Percentiles rank a stretch among this genome's conserved stretches.
Evolutionary conservation across 2,888 invertebrate genomes (phyloP).

Genomic region (Cremastobaeus sp.): DNA sequence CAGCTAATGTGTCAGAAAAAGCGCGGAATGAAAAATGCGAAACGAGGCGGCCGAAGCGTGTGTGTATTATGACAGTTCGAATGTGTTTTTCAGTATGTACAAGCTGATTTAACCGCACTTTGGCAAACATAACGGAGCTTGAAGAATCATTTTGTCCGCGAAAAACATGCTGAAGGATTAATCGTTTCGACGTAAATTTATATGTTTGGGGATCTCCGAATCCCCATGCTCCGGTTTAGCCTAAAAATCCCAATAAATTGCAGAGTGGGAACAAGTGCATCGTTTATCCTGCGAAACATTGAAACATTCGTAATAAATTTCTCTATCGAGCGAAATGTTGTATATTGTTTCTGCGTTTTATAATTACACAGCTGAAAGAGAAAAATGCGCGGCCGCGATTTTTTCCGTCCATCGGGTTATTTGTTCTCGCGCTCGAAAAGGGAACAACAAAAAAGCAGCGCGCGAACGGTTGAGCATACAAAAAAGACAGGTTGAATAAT

Average conservation of each 20-base stretch:
- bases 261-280: slow-evolving; percentile 50
- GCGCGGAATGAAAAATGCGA: background rate
- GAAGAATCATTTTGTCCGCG: slow-evolving; percentile 49
- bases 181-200: slow-evolving; percentile 60
- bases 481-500: background rate
- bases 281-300: slow-evolving; percentile 47
- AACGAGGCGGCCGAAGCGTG: background rate
- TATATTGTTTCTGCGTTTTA: slow-evolving; percentile 40
- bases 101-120: slow-evolving; percentile 46
- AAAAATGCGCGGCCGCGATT: slow-evolving; percentile 18
- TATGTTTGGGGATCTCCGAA: slow-evolving; percentile 53
- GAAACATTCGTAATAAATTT: slow-evolving; percentile 58
- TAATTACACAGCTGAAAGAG: slow-evolving; percentile 19
- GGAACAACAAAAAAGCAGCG: background rate
- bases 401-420: background rate
- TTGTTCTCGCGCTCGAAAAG: background rate
- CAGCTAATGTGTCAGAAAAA: slow-evolving; percentile 25
- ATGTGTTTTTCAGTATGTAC: slow-evolving; percentile 35
- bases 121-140: slow-evolving; percentile 51
- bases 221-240: slow-evolving; percentile 39
- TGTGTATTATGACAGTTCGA: slow-evolving; percentile 36
- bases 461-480: background rate
- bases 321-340: slow-evolving; percentile 31
- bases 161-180: slow-evolving; percentile 58
- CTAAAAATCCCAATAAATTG: slow-evolving; percentile 57